phyloP scores from a whole-genome alignment of 1,140 invertebrate genomes.

The Spodoptera frugiperda region DNA sequence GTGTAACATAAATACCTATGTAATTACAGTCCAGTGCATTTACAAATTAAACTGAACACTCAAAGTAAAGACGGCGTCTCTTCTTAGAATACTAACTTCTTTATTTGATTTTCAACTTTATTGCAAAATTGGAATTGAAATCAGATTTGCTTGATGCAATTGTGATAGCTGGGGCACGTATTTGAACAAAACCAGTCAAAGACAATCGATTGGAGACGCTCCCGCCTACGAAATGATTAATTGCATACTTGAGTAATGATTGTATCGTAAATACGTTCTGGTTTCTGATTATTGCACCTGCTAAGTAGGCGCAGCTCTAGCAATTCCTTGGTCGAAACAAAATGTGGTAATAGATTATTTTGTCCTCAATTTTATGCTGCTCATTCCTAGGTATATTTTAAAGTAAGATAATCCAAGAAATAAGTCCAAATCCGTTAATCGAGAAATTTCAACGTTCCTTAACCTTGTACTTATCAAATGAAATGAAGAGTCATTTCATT shows the following conservation, averaged over 20 bases:
- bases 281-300: conserved; percentile 42
- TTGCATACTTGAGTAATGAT: conserved; percentile 49
- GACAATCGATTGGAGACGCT: conserved; percentile 58
- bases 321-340: not conserved
- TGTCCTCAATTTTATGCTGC: conserved; percentile 5
- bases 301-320: conserved; percentile 31
- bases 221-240: conserved; percentile 39
- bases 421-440: too few species aligned
- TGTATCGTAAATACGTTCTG: conserved; percentile 50
- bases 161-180: too few species aligned
- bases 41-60: not conserved
- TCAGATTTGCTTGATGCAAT: too few species aligned
- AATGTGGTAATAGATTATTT: conserved; percentile 14
- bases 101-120: too few species aligned
- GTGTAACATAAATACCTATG: conserved; percentile 1
- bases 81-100: too few species aligned
- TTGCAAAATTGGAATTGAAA: too few species aligned
- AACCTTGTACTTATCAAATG: too few species aligned
- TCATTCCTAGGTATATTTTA: not conserved
- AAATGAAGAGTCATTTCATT: too few species aligned
- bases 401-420: not conserved
- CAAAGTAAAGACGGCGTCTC: not conserved
- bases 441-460: too few species aligned
- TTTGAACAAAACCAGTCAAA: conserved; percentile 26
- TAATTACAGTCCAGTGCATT: not conserved